These are phyloP conservation scores for Pachyramphus minor DNA, from an alignment of 2,113 vertebrate genomes.

Conservation along the genomic window DNA sequence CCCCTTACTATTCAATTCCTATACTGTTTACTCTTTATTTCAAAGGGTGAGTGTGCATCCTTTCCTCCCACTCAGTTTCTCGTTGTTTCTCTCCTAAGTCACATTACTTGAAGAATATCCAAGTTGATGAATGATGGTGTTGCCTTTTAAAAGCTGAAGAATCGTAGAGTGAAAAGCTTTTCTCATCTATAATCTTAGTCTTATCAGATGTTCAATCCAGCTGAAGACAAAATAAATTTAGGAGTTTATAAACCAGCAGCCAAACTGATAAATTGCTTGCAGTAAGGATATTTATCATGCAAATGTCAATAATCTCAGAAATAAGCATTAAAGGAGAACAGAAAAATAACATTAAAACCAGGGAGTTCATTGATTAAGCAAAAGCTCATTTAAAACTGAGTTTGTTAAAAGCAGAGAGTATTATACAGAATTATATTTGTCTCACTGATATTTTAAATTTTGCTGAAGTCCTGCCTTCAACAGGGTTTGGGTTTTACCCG, in stretches of 20 bases:
- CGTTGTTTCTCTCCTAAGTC: constrained; percentile 16
- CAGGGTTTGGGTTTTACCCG: neutral
- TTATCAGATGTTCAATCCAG: neutral
- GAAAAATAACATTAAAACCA: neutral
- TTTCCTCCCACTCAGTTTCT: constrained; percentile 11
- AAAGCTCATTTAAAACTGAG: neutral
- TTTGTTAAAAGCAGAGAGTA: neutral
- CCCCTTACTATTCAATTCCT: neutral
- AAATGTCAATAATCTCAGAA: neutral
- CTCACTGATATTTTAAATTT: neutral
- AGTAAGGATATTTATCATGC: neutral
- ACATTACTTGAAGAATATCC: constrained; percentile 2
- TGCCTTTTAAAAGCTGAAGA: neutral
- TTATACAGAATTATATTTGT: neutral
- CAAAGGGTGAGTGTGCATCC: neutral
- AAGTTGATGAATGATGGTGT: neutral
- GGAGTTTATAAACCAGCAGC: neutral
- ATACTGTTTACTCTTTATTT: neutral
- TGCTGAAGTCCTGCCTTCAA: neutral
- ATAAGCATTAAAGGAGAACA: neutral
- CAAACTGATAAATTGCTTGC: neutral
- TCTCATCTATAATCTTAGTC: neutral
- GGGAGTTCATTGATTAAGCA: neutral
- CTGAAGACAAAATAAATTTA: neutral
- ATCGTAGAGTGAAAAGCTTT: neutral